These are phyloP conservation scores for Danaus melanippus DNA, from an alignment of 1,140 invertebrate genomes.

Conservation along the genomic window DNA sequence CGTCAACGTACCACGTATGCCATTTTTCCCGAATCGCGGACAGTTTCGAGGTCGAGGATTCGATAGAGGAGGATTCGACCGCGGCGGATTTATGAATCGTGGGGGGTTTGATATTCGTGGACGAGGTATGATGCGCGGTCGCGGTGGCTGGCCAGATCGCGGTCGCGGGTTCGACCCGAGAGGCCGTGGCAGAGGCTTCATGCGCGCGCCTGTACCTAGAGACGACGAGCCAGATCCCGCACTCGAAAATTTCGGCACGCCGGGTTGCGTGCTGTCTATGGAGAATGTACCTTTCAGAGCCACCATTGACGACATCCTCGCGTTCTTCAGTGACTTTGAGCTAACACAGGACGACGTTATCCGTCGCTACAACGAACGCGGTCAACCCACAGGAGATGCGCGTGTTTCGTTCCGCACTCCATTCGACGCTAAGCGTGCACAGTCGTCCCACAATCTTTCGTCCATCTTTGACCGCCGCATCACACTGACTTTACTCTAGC, in stretches of 20 bases:
- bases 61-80: constrained; percentile 38
- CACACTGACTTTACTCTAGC: constrained; percentile 50
- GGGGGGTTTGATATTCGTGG: constrained; percentile 39
- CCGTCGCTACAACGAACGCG: constrained; percentile 85
- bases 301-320: constrained; percentile 87
- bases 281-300: constrained; percentile 92
- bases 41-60: constrained; percentile 48
- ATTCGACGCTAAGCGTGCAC: constrained; percentile 82
- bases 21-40: constrained; percentile 32
- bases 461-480: constrained; percentile 57
- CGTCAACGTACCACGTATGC: constrained; percentile 35
- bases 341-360: constrained; percentile 84
- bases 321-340: constrained; percentile 86
- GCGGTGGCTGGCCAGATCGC: constrained; percentile 37
- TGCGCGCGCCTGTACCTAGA: constrained; percentile 26
- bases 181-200: constrained; percentile 43
- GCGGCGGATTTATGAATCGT: constrained; percentile 29
- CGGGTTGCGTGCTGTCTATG: constrained; percentile 86
- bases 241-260: constrained; percentile 79
- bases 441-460: constrained; percentile 67
- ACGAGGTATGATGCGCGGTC: constrained; percentile 49
- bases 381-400: constrained; percentile 90
- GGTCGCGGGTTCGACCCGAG: constrained; percentile 37
- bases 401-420: constrained; percentile 85
- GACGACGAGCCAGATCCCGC: constrained; percentile 45